Evolutionary conservation across 2,113 vertebrate species (phyloP).

Genomic region (Mesembrinibis cayennensis): DNA sequence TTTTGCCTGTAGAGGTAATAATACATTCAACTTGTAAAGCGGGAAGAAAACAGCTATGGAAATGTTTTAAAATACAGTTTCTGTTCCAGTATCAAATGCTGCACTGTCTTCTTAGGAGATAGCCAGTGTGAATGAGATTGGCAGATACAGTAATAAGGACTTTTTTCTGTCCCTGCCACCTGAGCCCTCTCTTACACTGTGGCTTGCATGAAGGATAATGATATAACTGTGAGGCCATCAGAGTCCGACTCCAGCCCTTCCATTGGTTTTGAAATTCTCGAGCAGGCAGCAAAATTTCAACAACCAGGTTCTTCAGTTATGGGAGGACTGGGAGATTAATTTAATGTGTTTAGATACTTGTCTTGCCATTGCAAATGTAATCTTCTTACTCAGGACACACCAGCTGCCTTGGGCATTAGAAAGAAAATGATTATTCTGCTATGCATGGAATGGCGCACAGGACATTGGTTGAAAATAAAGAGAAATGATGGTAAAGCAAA

Average conservation of each 20-base stretch:
- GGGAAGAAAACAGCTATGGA: not conserved
- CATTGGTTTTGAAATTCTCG: constrained; percentile 56
- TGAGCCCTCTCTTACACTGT: constrained; percentile 11
- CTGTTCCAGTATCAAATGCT: not conserved
- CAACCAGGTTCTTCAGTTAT: constrained; percentile 63
- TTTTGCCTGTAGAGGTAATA: not conserved
- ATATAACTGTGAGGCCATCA: not conserved
- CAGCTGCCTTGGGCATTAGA: constrained; percentile 69
- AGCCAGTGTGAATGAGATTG: not conserved
- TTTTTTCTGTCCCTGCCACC: constrained; percentile 25
- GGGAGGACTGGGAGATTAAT: constrained; percentile 68
- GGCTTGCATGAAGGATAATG: not conserved
- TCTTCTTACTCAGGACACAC: constrained; percentile 69
- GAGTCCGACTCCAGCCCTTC: constrained; percentile 7
- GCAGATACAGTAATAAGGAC: not conserved
- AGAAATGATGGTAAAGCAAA: constrained; percentile 24
- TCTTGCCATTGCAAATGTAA: constrained; percentile 70
- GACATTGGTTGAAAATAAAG: constrained; percentile 25
- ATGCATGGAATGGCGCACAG: constrained; percentile 15
- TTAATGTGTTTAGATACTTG: constrained; percentile 72
- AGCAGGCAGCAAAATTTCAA: constrained; percentile 71
- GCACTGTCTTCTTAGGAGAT: not conserved
- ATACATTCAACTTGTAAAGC: not conserved
- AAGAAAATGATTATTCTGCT: constrained; percentile 56
- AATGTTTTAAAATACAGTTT: not conserved